Evolutionary conservation across 1,140 invertebrate species (phyloP), one percentile per base, ranked within the genome.

Genomic region (Scaptomyza hsui): DNA sequence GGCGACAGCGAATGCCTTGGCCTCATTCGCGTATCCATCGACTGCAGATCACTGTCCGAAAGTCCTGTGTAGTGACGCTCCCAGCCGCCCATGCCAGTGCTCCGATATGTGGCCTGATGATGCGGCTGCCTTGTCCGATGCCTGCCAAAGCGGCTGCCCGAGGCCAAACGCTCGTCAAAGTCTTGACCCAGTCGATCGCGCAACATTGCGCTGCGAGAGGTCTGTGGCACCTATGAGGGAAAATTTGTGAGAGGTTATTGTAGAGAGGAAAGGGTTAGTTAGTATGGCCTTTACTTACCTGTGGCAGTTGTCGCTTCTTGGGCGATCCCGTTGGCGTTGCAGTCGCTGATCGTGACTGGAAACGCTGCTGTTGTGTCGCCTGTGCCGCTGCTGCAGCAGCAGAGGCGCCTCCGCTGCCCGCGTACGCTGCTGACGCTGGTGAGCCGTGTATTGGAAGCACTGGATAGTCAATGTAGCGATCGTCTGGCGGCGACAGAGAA

Each of bases 301-400:
- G 96, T 72, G 98, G 98, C 74, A 99, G 94, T 93, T 99, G 97
- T 67, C 98, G 93, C 92, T 98, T 99, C 92, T 98, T 98, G 21
- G 97, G 97, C 32, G 97, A 98, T 39, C 97, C 97, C 24, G 97
- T 97, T 45, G 97, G 97, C n/a, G 97, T 98, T 26, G 96, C 96
- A 29, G 96, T 98, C 35, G 96, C 96, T 42, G 97, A 98, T 37
- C 96, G 94, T 24, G 96, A 97, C 86, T 95, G 94, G 83, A 96
- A 96, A 72, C 95, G 94, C 56, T 92, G 92, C 44, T 92, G 91
- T 71, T 93, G 93, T 70, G 85, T 45, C 12, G 83, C 62, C 29
- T 75, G 72, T 29, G 89, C 51, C 10, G 68, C 76, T 41, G 68
- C 74, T 35, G 42, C 56, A 13, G 63, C 65, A 4, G 44, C 52